phyloP scores from a whole-genome alignment of 2,113 vertebrate species.

The Leiothrix lutea region DNA sequence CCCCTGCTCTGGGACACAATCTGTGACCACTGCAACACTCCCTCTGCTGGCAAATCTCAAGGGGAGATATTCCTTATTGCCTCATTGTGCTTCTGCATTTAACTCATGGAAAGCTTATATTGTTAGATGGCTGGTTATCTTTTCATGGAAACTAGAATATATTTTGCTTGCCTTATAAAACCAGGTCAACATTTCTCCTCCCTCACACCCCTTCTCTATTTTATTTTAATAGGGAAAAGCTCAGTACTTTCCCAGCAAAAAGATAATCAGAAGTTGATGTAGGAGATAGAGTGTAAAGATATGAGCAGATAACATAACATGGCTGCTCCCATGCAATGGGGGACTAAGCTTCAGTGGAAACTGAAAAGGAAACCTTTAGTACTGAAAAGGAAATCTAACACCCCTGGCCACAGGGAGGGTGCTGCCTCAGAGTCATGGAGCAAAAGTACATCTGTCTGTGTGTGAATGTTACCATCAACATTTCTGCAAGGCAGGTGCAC shows the following conservation, averaged over 20 bases:
- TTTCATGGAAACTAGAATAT: not conserved
- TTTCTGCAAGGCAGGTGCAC: not conserved
- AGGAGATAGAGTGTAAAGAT: not conserved
- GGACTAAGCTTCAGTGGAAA: not conserved
- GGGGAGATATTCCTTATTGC: not conserved
- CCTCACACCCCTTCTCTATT: not conserved
- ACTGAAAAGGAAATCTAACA: not conserved
- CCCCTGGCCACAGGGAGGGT: not conserved
- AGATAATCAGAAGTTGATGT: not conserved
- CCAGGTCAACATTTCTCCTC: not conserved
- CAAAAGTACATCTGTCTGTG: not conserved
- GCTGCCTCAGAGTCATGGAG: not conserved
- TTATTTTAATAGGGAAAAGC: not conserved
- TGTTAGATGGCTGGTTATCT: not conserved
- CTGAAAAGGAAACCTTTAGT: not conserved
- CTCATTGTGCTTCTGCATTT: not conserved
- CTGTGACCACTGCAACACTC: not conserved
- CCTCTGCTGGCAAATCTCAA: constrained; percentile 18
- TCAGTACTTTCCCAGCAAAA: not conserved
- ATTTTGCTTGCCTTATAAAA: not conserved
- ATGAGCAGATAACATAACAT: not conserved
- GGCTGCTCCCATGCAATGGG: not conserved
- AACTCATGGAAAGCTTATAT: not conserved
- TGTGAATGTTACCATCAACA: not conserved
- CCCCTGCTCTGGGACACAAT: not conserved